Evolutionary conservation across 2,888 invertebrate genomes (phyloP).

Genomic region (Coleophora deauratella): DNA sequence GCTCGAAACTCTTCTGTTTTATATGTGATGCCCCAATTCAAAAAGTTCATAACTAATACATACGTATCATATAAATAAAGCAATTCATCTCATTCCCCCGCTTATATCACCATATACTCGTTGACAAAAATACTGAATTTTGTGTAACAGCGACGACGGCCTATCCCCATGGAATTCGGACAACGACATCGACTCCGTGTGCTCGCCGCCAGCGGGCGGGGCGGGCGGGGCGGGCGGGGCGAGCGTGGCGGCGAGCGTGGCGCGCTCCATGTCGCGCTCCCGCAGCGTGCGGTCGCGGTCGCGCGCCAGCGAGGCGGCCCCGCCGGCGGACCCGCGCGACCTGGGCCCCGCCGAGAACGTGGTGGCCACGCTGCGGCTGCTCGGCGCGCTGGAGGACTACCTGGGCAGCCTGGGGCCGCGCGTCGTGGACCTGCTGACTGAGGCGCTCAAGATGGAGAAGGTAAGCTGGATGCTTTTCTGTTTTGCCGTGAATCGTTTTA

Average conservation of each 20-base stretch:
- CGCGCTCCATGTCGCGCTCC: conserved; percentile 24
- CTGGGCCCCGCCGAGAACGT: conserved; percentile 70
- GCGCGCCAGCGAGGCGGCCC: conserved; percentile 22
- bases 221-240: too few species aligned
- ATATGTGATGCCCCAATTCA: too few species aligned
- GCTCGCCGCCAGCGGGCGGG: conserved; percentile 37
- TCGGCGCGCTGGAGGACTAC: conserved; percentile 88
- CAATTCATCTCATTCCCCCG: too few species aligned
- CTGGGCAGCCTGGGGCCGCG: conserved; percentile 89
- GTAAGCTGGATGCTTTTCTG: conserved; percentile 25
- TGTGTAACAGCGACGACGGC: conserved; percentile 34
- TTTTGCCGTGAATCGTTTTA: too few species aligned
- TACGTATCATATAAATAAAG: too few species aligned
- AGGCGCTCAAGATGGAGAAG: conserved; percentile 86
- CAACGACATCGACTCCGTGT: conserved; percentile 41
- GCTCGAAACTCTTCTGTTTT: too few species aligned
- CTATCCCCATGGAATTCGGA: conserved; percentile 60
- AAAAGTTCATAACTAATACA: too few species aligned
- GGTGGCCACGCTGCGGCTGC: conserved; percentile 80
- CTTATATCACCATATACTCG: too few species aligned
- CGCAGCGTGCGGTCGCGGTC: conserved; percentile 17
- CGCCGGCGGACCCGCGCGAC: conserved; percentile 21
- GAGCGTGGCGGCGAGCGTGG: too few species aligned
- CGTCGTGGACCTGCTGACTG: conserved; percentile 82
- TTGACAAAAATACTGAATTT: too few species aligned